These are phyloP conservation scores for Noctua fimbriata DNA, from an alignment of 2,888 invertebrate genomes.

Conservation along the genomic window DNA sequence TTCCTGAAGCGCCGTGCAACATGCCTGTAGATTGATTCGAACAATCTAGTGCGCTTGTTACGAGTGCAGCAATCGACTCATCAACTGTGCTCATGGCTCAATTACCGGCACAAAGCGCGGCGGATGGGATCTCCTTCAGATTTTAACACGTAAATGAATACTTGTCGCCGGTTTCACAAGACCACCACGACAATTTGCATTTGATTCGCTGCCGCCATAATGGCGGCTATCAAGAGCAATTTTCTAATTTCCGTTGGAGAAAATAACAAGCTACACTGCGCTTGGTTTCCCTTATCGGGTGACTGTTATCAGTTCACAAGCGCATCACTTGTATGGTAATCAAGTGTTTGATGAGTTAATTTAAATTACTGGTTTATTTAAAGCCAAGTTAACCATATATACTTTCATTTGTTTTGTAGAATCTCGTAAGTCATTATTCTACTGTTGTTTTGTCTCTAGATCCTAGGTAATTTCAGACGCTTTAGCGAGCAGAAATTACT, in stretches of 20 bases:
- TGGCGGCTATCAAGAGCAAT: slow-evolving; percentile 46
- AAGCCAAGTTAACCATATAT: background rate
- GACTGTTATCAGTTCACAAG: slow-evolving; percentile 19
- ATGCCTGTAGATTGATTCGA: slow-evolving; percentile 23
- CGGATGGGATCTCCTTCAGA: slow-evolving; percentile 34
- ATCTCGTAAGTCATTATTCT: slow-evolving; percentile 16
- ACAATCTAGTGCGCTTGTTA: slow-evolving; percentile 15
- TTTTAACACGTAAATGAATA: slow-evolving; percentile 46
- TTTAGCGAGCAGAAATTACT: background rate
- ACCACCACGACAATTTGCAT: slow-evolving; percentile 51
- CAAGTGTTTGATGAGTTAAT: slow-evolving; percentile 19
- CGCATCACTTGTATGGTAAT: slow-evolving; percentile 23
- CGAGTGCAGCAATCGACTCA: slow-evolving; percentile 20
- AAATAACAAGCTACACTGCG: slow-evolving; percentile 50
- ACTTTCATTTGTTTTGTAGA: background rate
- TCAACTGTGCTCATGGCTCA: slow-evolving; percentile 16
- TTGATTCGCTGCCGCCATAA: slow-evolving; percentile 43
- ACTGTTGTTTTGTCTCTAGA: slow-evolving; percentile 5
- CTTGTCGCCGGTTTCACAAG: slow-evolving; percentile 38
- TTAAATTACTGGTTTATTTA: background rate
- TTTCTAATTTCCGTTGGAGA: slow-evolving; percentile 44
- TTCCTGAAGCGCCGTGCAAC: background rate
- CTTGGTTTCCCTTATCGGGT: slow-evolving; percentile 26
- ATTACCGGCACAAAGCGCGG: background rate
- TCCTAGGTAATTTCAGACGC: background rate